Evolutionary conservation across 1,140 invertebrate species (phyloP), one percentile per base, ranked within the genome.

Genomic region (Trichonephila clavata): DNA sequence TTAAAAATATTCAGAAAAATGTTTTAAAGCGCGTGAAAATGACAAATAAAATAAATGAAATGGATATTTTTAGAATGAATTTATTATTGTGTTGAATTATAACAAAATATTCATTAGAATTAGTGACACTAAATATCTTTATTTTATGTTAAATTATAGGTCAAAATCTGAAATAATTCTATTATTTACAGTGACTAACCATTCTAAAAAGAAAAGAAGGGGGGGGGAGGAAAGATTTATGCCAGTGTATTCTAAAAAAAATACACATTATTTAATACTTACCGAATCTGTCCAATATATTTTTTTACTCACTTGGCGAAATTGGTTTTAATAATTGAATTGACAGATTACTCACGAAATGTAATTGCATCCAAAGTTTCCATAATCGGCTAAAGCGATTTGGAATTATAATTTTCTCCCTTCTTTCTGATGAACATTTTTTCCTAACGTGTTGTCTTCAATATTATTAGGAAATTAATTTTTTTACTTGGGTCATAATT

Each of bases 381-480:
- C 57, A 59, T 84, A 84, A 84, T 84, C 83, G 83, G 83, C 83
- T 59, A 84, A 84, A 84, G 57, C 50, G 57, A 84, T 84, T 84
- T 84, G 21, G 83, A 84, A 84, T 84, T 57, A 84, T 84, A 84
- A 84, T 84, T 84, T 84, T 59, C 83, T 59, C 83, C 83, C 21
- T n/a, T 27, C 83, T 59, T 50, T 57, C 57, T 77, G 14, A 18
- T 10, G 24, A 39, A 39, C 1, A 24, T 77, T 77, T 77, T 77
- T 84, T 84, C 27, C 24, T 50, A 21, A 8, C 57, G 10, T 32
- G 27, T 32, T 18, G 43, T 60, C 83, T 84, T 84, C 80, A 83
- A 39, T 84, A 59, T 84, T 84, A 84, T 84, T 84, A 87, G 86
- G 86, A 87, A 63, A 63, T 87, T 87, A 87, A 63, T 87, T 87